These are phyloP conservation scores for Brevimyrus niger DNA, from an alignment of 2,113 vertebrate species.

Conservation along the genomic window DNA sequence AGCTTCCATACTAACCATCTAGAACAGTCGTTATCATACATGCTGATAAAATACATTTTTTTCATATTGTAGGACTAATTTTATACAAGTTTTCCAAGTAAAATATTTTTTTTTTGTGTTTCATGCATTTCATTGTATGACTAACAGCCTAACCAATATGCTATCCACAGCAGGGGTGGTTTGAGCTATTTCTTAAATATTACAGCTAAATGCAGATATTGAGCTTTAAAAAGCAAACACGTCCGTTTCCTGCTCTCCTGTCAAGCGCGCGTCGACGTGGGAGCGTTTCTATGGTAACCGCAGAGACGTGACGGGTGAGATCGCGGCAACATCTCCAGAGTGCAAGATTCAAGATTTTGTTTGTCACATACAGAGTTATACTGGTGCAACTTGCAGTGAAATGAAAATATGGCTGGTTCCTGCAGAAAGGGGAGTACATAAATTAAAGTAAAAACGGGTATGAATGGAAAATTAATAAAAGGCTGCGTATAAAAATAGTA, in stretches of 20 bases:
- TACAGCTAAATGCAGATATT: not conserved
- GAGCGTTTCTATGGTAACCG: slow-evolving; percentile 49
- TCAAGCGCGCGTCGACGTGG: slow-evolving; percentile 26
- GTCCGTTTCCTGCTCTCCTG: not conserved
- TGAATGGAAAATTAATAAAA: not conserved
- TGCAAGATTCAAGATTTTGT: not conserved
- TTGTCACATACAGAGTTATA: not conserved
- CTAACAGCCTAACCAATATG: not conserved
- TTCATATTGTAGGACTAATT: not conserved
- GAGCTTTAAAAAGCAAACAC: not conserved
- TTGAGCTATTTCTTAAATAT: not conserved
- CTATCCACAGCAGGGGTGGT: not conserved
- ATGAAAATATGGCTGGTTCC: not conserved
- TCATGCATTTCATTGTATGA: not conserved
- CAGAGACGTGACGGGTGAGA: slow-evolving; percentile 31
- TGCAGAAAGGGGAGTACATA: not conserved
- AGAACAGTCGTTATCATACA: not conserved
- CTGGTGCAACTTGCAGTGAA: not conserved
- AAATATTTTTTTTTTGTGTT: not conserved
- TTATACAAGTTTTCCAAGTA: not conserved
- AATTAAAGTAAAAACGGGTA: not conserved
- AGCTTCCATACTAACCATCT: not conserved
- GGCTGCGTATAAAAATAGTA: not conserved
- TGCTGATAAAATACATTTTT: not conserved
- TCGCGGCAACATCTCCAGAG: not conserved